Base-by-base conservation (phyloP, 1,140 invertebrate genomes). In the Papilio polytes region DNA sequence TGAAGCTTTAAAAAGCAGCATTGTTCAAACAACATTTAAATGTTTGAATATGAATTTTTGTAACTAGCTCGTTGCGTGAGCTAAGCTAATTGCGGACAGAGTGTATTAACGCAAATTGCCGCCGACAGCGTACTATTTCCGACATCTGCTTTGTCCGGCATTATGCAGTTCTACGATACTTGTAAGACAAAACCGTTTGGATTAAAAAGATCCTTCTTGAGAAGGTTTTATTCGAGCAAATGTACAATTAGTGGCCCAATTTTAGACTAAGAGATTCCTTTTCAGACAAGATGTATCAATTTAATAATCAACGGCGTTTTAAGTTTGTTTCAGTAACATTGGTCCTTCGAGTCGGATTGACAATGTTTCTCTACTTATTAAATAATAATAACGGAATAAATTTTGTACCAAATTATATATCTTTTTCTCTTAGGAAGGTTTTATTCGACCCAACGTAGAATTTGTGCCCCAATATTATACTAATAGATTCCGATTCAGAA, bases 121-220 rank as follows among this genome's bases (percentile, higher is more conserved):
- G 63, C 13, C 12, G 3, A 70, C 63, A 70, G 12, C 31, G 26
- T 36, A 36, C 26, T 31, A 31, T 63, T 31, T 70, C 63, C 63
- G 63, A 70, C 63, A 70, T 31, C 63, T 70, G 63, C 13, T 15
- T 70, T 70, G 63, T 70, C 63, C 22, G 22, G 12, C 59, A 12
- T 12, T 13, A 63, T 63, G 22, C 22, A 26, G 22, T 63, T 63
- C 9, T 13, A 70, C 6, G 13, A 18, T 31, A 63, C 2, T 63
- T 22, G 59, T 63, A 70, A 70, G 26, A 59, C 63, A 31, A 3
- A 36, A 70, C 59, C 0, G 18, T 26, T 63, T 63, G 9, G 12
- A 26, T 3, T 12, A 63, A 4, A 22, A 20, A 13, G 9, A 63
- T 12, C 10, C 20, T 3, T 26, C 10, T 63, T 63, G 13, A 13